Conservation (phyloP, 1,140 invertebrate species). For the Brachionus rotundiformis region DNA sequence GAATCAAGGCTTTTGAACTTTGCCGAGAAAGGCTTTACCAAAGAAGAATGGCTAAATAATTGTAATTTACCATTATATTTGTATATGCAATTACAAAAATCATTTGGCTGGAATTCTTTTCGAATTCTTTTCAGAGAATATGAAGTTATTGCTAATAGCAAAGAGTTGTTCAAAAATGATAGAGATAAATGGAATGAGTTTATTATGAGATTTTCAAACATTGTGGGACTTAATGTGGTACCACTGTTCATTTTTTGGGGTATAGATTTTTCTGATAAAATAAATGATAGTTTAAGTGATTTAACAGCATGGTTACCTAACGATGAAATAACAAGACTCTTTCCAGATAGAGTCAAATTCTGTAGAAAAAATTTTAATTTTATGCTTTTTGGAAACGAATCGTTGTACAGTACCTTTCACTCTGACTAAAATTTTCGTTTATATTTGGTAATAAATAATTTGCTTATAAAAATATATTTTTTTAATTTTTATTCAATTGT, state of each 20-base stretch:
- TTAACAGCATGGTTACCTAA: slow-evolving; percentile 26
- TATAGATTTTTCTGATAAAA: neutral
- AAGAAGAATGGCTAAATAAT: slow-evolving; percentile 12
- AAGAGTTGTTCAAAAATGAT: neutral
- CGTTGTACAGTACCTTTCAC: neutral
- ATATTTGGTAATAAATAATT: neutral
- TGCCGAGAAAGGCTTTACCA: neutral
- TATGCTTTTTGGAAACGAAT: slow-evolving; percentile 24
- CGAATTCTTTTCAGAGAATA: slow-evolving; percentile 24
- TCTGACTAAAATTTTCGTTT: neutral
- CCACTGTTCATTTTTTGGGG: slow-evolving; percentile 44
- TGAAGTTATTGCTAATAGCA: neutral
- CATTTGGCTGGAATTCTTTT: slow-evolving; percentile 43
- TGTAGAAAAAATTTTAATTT: slow-evolving; percentile 26
- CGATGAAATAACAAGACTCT: slow-evolving; percentile 9
- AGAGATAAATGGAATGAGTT: slow-evolving; percentile 45
- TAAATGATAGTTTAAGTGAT: neutral
- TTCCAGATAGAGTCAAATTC: slow-evolving; percentile 28
- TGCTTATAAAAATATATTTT: neutral
- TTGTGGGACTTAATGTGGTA: slow-evolving; percentile 26
- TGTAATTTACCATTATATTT: neutral
- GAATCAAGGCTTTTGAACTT: neutral
- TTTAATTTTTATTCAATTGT: no score
- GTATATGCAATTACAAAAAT: slow-evolving; percentile 11
- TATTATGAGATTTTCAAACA: slow-evolving; percentile 37